Evolutionary conservation across 1,140 invertebrate species (phyloP), one percentile per base, ranked within the genome.

Genomic region (Amyelois transitella): DNA sequence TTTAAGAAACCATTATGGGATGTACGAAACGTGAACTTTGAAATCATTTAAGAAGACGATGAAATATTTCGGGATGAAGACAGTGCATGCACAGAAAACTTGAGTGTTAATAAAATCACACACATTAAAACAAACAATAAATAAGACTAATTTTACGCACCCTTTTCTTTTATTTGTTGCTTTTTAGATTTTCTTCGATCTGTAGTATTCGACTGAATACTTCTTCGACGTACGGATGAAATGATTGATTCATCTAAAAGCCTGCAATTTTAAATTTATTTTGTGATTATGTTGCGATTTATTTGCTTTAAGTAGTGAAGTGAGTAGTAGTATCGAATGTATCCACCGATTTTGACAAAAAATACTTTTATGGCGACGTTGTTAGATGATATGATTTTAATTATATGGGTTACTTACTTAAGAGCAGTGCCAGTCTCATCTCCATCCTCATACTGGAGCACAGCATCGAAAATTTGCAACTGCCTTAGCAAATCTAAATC

Each of bases 381-480:
- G n/a, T n/a, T n/a, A n/a, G n/a, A n/a, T n/a, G n/a, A n/a, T n/a
- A n/a, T n/a, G n/a, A 58, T 48, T 10, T 50, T 50, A 50, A 47
- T 20, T 47, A 54, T 18, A 25, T 58, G 22, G n/a, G 25, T 21
- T 53, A 28, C 20, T n/a, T 43, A 88, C 75, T 92, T 90, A 32
- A 94, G 90, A 21, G 91, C 92, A 51, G 90, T 92, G 28, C 89
- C 92, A 53, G 91, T 91, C 51, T 91, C 94, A 75, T 96, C 94
- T 14, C 93, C 95, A 88, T 97, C 95, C 88, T 97, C 96, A 80
- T 95, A 94, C 73, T 96, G 93, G 18, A 99, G 83, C 22, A 98
- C 96, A 53, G 96, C 95, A 90, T 99, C 97, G 82, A 98, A 99
- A 53, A 98, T 95, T 75, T 98, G 96, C 81, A 99, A 94, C 86